These are phyloP conservation scores for Drosophila elegans DNA, from an alignment of 1,140 invertebrate genomes.

Conservation along the genomic window DNA sequence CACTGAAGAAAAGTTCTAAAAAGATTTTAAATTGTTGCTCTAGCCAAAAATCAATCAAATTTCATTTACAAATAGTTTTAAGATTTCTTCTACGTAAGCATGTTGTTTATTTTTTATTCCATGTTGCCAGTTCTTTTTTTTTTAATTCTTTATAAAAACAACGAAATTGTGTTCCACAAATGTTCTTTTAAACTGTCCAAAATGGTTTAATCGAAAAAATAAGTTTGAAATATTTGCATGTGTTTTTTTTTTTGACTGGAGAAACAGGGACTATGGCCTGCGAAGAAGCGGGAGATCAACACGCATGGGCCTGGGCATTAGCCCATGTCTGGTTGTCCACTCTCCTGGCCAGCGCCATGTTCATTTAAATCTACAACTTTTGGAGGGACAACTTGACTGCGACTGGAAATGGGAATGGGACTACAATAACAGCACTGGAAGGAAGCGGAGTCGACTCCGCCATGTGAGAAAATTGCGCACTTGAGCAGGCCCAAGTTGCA, in stretches of 20 bases:
- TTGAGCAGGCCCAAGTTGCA: constrained; percentile 39
- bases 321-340: constrained; percentile 54
- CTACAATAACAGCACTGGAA: constrained; percentile 26
- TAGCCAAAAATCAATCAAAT: no score
- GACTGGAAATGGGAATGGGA: constrained; percentile 27
- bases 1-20: neutral
- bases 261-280: constrained; percentile 17
- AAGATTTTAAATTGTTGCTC: no score
- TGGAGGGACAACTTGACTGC: constrained; percentile 80
- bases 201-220: no score
- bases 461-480: constrained; percentile 83
- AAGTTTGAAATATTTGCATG: no score
- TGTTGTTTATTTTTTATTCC: no score
- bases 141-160: no score
- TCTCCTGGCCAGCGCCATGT: constrained; percentile 63
- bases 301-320: constrained; percentile 78
- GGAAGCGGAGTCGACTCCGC: constrained; percentile 14
- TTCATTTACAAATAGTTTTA: no score
- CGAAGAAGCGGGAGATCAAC: constrained; percentile 63
- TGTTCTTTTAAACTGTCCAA: neutral
- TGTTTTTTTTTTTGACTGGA: constrained; percentile 3
- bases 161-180: no score
- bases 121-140: no score
- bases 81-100: no score
- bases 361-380: constrained; percentile 83